A percentile compares a stretch with the other conserved stretches of the same genome.
These are phyloP conservation scores for Ooceraea biroi DNA, from an alignment of 1,140 invertebrate species.

Conservation along the genomic window DNA sequence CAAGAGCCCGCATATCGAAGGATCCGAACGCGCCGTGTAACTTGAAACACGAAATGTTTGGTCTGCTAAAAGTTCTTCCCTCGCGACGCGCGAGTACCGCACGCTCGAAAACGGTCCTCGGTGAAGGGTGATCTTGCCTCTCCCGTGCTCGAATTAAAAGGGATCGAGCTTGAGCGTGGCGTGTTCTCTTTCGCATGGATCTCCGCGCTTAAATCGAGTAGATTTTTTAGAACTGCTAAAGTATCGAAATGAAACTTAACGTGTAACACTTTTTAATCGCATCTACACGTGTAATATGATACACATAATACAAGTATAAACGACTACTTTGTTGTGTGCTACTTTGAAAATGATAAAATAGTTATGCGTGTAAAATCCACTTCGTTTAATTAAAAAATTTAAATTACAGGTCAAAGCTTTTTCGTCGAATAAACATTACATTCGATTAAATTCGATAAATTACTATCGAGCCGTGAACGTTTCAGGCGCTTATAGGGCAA, in stretches of 20 bases:
- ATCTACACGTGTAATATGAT: not conserved
- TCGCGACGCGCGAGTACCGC: constrained; percentile 61
- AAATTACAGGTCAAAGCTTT: not conserved
- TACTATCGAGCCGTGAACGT: not conserved
- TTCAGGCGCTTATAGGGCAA: not conserved
- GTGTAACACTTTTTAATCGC: not conserved
- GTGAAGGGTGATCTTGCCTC: constrained; percentile 60
- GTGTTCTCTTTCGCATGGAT: constrained; percentile 72
- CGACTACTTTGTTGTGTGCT: no score
- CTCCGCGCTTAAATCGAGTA: constrained; percentile 57
- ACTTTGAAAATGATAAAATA: not conserved
- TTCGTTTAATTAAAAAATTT: not conserved
- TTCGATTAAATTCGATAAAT: not conserved
- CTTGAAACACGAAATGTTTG: constrained; percentile 80
- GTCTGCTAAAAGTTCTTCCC: constrained; percentile 81
- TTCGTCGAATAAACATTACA: not conserved
- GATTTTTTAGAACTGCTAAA: not conserved
- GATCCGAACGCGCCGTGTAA: constrained; percentile 68
- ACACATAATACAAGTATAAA: not conserved
- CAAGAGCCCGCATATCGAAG: constrained; percentile 71
- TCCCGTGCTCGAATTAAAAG: constrained; percentile 65
- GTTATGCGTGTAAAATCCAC: not conserved
- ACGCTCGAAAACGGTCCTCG: constrained; percentile 72
- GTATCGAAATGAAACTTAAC: constrained; percentile 10
- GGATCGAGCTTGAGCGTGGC: constrained; percentile 65